Evolutionary conservation across 53 echinoderm and acorn worm species (phyloP).

Genomic region (Zoroaster sp.): DNA sequence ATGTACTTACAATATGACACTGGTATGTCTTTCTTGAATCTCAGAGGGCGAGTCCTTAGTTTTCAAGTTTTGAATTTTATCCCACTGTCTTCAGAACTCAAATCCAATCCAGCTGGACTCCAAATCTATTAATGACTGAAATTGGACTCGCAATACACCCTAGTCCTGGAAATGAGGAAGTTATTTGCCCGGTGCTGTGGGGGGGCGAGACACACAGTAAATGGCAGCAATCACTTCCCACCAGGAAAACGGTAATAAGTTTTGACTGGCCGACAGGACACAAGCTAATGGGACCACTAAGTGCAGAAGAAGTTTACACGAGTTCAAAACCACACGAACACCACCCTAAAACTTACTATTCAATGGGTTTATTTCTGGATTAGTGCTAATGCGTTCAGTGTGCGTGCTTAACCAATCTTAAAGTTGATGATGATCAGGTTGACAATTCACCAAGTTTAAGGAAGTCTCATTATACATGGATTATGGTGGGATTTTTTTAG

Average conservation of each 20-base stretch:
- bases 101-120: neutral
- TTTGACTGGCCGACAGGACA: neutral
- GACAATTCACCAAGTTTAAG: neutral
- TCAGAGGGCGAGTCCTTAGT: neutral
- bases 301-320: neutral
- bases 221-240: neutral
- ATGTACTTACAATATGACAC: neutral
- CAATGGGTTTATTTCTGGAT: neutral
- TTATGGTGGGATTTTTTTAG: slow-evolving; percentile 1
- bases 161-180: neutral
- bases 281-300: neutral
- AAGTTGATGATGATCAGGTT: neutral
- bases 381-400: neutral
- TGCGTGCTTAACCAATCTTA: neutral
- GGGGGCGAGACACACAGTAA: neutral
- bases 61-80: neutral
- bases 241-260: slow-evolving; percentile 27
- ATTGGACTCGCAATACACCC: neutral
- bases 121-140: neutral
- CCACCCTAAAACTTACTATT: neutral
- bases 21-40: neutral
- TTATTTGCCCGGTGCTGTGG: neutral
- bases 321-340: neutral
- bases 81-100: neutral
- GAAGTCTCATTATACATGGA: slow-evolving; percentile 9